These are phyloP conservation scores for Sesia bembeciformis DNA, from an alignment of 2,888 invertebrate species.

Conservation along the genomic window DNA sequence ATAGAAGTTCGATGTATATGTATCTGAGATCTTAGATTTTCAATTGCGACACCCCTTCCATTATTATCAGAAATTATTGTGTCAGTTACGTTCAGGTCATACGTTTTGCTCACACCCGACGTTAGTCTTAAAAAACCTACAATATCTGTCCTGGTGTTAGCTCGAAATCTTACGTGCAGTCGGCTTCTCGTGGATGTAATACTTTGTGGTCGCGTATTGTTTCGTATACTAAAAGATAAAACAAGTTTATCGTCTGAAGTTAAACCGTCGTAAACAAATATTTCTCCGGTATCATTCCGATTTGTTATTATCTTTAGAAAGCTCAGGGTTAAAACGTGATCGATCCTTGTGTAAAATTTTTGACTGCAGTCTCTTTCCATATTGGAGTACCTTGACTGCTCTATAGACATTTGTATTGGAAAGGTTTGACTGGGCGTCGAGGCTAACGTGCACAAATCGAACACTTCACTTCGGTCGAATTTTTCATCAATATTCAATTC, in stretches of 20 bases:
- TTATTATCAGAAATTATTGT: slow-evolving; percentile 91
- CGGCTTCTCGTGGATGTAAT: slow-evolving; percentile 87
- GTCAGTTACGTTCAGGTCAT: slow-evolving; percentile 90
- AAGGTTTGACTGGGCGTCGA: slow-evolving; percentile 90
- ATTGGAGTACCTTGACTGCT: slow-evolving; percentile 83
- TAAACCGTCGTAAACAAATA: slow-evolving; percentile 87
- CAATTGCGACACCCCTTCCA: slow-evolving; percentile 95
- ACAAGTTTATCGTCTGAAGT: slow-evolving; percentile 81
- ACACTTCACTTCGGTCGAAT: slow-evolving; percentile 82
- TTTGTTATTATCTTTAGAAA: slow-evolving; percentile 88
- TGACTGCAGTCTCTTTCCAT: slow-evolving; percentile 84
- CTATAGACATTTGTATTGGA: slow-evolving; percentile 87
- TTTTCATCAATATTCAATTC: slow-evolving; percentile 85
- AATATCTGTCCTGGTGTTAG: slow-evolving; percentile 81
- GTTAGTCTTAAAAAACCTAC: slow-evolving; percentile 86
- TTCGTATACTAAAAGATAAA: slow-evolving; percentile 82
- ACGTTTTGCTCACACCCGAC: slow-evolving; percentile 84
- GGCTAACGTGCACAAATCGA: slow-evolving; percentile 89
- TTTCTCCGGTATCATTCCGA: slow-evolving; percentile 81
- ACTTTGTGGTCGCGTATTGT: slow-evolving; percentile 91
- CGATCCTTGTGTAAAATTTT: slow-evolving; percentile 84
- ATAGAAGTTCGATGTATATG: slow-evolving; percentile 88
- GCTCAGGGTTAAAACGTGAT: slow-evolving; percentile 88
- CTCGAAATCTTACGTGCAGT: slow-evolving; percentile 86
- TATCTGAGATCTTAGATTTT: slow-evolving; percentile 92